Conservation (phyloP, 2,888 invertebrate genomes). For the Limnephilus marmoratus region DNA sequence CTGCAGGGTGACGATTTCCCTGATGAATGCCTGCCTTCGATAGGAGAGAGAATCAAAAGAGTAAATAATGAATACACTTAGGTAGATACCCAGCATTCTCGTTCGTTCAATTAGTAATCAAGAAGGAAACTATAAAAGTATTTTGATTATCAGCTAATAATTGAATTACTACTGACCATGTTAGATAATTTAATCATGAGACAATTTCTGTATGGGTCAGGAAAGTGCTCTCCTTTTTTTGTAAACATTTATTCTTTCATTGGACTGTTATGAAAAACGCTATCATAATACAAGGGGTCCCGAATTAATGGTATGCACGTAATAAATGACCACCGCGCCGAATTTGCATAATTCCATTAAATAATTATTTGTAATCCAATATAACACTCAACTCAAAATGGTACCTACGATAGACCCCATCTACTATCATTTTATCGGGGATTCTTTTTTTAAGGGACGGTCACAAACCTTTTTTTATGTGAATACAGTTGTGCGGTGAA, state of each 20-base stretch:
- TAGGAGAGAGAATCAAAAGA: too few relatives aligned
- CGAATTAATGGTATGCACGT: constrained; percentile 35
- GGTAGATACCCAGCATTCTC: too few relatives aligned
- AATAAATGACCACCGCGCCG: constrained; percentile 40
- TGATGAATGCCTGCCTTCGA: too few relatives aligned
- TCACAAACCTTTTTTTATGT: background rate
- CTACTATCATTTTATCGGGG: background rate
- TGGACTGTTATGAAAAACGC: constrained; percentile 12
- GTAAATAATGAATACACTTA: background rate
- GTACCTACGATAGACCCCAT: background rate
- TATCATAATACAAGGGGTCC: constrained; percentile 10
- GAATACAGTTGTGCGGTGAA: too few relatives aligned
- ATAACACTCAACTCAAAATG: constrained; percentile 5
- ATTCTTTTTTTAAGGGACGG: background rate
- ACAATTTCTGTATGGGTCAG: background rate
- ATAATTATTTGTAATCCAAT: constrained; percentile 43
- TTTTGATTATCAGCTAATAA: background rate
- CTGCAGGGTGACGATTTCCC: too few relatives aligned
- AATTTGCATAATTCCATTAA: constrained; percentile 40
- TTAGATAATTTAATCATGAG: background rate
- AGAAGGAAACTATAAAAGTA: background rate
- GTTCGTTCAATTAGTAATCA: too few relatives aligned
- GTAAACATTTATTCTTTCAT: background rate
- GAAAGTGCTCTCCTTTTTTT: background rate
- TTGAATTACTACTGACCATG: background rate